phyloP scores from a whole-genome alignment of 1,140 invertebrate genomes.

The Apis dorsata region DNA sequence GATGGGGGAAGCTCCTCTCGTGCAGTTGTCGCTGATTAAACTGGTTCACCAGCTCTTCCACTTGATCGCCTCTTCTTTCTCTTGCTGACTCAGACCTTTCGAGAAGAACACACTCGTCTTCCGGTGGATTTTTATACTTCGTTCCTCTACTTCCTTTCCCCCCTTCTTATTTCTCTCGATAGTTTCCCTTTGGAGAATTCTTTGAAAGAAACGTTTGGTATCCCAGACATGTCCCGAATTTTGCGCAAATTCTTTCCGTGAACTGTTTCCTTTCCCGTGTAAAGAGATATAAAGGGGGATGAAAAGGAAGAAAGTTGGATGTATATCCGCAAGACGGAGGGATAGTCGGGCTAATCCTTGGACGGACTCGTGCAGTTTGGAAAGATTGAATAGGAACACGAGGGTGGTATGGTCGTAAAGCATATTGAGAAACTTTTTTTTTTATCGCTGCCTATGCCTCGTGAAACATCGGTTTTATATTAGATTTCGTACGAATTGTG shows the following conservation, averaged over 20 bases:
- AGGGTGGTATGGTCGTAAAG: not conserved
- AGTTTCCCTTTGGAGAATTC: no score
- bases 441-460: not conserved
- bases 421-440: conserved; percentile 32
- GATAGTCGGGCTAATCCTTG: conserved; percentile 23
- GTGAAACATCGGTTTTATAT: not conserved
- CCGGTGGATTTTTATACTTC: no score
- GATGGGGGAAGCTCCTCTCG: not conserved
- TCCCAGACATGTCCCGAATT: no score
- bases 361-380: not conserved
- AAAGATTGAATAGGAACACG: conserved; percentile 15
- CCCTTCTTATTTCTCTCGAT: no score
- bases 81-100: not conserved
- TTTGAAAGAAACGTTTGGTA: no score
- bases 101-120: no score
- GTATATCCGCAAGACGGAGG: conserved; percentile 5
- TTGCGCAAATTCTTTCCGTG: no score
- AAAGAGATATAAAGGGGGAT: not conserved
- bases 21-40: conserved; percentile 49
- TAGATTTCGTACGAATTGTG: no score
- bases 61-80: conserved; percentile 33
- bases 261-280: not conserved
- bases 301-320: no score
- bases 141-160: no score
- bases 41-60: conserved; percentile 52